Conservation (phyloP, 2,113 vertebrate species). For the Mesocricetus auratus region DNA sequence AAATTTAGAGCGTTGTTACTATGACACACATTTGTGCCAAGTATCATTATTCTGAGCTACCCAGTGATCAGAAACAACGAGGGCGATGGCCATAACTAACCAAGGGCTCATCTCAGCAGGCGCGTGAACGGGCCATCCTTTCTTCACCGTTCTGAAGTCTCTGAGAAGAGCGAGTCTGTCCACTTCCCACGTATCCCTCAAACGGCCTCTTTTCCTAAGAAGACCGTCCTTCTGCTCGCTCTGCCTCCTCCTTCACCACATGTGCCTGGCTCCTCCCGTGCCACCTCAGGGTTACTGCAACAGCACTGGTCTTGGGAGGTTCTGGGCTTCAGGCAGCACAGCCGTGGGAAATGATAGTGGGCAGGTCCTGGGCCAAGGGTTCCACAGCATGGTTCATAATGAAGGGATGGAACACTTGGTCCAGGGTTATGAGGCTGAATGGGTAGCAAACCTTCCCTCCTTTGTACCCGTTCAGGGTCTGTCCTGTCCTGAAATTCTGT, state of each 20-base stretch:
- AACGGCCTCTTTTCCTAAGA: not conserved
- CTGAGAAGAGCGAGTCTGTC: not conserved
- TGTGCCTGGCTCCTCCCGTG: not conserved
- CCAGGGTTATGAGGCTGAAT: not conserved
- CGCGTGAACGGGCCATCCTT: not conserved
- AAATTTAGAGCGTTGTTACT: not conserved
- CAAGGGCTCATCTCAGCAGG: not conserved
- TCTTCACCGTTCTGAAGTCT: not conserved
- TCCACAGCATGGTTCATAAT: not conserved
- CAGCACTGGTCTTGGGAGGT: not conserved
- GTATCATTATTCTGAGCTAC: not conserved
- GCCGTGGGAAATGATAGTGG: not conserved
- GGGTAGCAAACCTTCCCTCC: not conserved
- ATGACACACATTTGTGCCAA: not conserved
- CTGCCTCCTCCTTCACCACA: too few species aligned
- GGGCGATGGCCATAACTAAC: not conserved
- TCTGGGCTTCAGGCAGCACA: not conserved
- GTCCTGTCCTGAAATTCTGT: not conserved
- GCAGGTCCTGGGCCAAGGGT: not conserved
- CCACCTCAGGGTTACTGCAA: not conserved
- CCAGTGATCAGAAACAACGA: not conserved
- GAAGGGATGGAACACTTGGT: not conserved
- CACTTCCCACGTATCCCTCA: not conserved
- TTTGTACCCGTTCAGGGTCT: not conserved
- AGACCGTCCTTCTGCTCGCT: not conserved